Percentiles rank a stretch among this genome's conserved stretches.
These are phyloP conservation scores for Phocoena phocoena DNA, from an alignment of 2,113 vertebrate genomes.

Conservation along the genomic window DNA sequence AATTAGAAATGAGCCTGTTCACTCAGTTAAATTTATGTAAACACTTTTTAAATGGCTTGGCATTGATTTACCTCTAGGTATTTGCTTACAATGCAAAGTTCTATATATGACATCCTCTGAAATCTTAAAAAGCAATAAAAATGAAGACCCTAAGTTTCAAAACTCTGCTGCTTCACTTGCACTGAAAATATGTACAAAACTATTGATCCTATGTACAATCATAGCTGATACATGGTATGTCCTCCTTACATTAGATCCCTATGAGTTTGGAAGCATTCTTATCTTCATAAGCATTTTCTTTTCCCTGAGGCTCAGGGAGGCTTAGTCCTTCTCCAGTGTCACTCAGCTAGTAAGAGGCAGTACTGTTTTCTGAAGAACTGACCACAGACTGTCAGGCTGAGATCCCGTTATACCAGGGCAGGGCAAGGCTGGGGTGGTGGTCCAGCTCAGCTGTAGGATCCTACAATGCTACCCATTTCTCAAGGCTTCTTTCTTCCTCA, in stretches of 20 bases:
- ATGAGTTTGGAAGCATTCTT: neutral
- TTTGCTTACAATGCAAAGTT: neutral
- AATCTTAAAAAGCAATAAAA: neutral
- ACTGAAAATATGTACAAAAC: slow-evolving; percentile 1
- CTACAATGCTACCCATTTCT: neutral
- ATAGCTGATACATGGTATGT: neutral
- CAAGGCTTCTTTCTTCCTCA: neutral
- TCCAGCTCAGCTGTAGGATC: neutral
- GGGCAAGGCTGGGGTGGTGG: neutral
- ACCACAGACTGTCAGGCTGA: neutral
- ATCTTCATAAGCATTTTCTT: neutral
- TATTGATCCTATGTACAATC: neutral
- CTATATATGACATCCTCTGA: neutral
- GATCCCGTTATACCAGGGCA: neutral
- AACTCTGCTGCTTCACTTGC: neutral
- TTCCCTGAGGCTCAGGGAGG: neutral
- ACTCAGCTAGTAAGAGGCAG: neutral
- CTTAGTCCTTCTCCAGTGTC: neutral
- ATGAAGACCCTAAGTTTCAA: neutral
- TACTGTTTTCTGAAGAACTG: neutral
- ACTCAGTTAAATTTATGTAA: neutral
- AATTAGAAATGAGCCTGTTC: neutral
- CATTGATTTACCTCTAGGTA: neutral
- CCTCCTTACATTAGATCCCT: neutral
- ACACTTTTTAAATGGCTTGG: neutral